These are phyloP conservation scores for Agrilus biguttatus DNA, from an alignment of 2,888 invertebrate species.

Conservation along the genomic window DNA sequence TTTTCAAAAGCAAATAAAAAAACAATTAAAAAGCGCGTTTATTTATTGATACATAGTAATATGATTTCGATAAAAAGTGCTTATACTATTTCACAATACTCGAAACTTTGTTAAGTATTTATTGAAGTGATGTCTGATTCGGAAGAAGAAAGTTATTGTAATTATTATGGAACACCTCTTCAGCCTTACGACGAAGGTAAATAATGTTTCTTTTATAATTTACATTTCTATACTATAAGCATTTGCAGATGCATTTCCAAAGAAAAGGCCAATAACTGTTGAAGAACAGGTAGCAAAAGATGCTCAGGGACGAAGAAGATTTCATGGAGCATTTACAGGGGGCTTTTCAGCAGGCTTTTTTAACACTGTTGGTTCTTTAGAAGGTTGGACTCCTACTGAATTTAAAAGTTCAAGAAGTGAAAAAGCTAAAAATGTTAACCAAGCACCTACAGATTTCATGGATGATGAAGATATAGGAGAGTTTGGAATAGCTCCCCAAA, in stretches of 20 bases:
- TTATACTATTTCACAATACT: no score
- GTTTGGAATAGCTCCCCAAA: constrained; percentile 88
- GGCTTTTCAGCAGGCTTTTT: constrained; percentile 94
- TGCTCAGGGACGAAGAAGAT: constrained; percentile 74
- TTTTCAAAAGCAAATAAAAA: no score
- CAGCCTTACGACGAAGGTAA: constrained; percentile 75
- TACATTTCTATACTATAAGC: constrained; percentile 2
- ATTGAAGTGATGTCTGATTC: constrained; percentile 25
- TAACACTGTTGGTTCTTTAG: constrained; percentile 89
- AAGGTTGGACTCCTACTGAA: constrained; percentile 85
- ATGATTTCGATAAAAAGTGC: no score
- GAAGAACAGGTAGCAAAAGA: constrained; percentile 87
- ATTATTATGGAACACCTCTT: constrained; percentile 65
- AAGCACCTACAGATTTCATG: constrained; percentile 90
- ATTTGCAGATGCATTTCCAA: constrained; percentile 56
- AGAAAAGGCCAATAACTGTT: constrained; percentile 62
- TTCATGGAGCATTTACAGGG: constrained; percentile 98
- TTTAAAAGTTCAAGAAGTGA: constrained; percentile 80
- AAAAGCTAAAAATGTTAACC: constrained; percentile 40
- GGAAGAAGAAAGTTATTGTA: constrained; percentile 53
- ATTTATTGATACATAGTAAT: no score
- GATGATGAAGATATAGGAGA: constrained; percentile 93
- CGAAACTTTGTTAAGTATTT: no score
- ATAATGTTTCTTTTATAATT: constrained; percentile 4
- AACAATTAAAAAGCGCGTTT: no score